These are phyloP conservation scores for Drosophila rhopaloa DNA, from an alignment of 1,140 invertebrate genomes.

Conservation along the genomic window DNA sequence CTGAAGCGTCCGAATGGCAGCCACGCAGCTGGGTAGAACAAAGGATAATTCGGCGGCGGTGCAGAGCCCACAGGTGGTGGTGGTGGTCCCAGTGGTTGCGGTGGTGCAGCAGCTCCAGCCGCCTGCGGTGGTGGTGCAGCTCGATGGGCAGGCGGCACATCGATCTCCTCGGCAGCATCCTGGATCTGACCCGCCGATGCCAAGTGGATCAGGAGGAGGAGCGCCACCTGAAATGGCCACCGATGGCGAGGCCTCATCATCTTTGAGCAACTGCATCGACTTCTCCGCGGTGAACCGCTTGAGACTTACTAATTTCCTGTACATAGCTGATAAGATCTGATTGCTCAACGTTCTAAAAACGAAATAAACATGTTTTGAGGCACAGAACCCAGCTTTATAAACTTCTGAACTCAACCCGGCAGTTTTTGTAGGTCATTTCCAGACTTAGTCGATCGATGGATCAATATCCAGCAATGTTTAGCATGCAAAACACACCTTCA, in stretches of 20 bases:
- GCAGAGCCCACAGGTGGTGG: conserved; percentile 38
- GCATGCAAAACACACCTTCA: conserved; percentile 45
- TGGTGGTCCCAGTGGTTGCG: conserved; percentile 17
- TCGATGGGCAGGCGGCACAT: conserved; percentile 60
- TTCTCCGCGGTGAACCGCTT: conserved; percentile 40
- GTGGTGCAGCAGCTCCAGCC: conserved; percentile 21
- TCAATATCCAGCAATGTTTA: conserved; percentile 11
- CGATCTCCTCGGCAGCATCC: conserved; percentile 59
- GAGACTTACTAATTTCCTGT: conserved; percentile 70
- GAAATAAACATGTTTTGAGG: background rate
- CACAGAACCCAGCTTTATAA: conserved; percentile 60
- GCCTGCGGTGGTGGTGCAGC: conserved; percentile 32
- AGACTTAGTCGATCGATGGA: conserved; percentile 7
- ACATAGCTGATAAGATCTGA: conserved; percentile 56
- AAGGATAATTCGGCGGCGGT: conserved; percentile 47
- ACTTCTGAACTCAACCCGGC: conserved; percentile 32
- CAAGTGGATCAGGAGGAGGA: conserved; percentile 13
- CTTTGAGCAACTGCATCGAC: conserved; percentile 30
- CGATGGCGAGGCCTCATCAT: conserved; percentile 27
- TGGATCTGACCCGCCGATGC: conserved; percentile 40
- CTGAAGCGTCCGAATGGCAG: conserved; percentile 69
- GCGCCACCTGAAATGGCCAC: conserved; percentile 45
- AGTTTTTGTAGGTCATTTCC: conserved; percentile 23
- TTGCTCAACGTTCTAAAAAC: conserved; percentile 35
- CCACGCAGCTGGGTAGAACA: conserved; percentile 70